Base-by-base conservation (phyloP, 2,888 invertebrate species). In the Neelides folsomi region DNA sequence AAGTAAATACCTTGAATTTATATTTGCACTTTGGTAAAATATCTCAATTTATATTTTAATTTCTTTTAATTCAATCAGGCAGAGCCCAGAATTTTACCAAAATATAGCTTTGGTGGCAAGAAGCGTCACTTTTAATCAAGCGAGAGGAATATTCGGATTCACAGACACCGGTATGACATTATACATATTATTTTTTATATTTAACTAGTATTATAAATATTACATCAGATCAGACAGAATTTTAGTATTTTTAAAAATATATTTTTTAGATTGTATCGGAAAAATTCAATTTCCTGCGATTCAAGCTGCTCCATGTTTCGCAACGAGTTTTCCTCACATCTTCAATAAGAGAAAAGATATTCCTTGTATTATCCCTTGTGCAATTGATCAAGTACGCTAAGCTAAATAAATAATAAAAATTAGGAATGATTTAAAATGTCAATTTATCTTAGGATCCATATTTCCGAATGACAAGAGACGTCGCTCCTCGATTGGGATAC, bases 381-480 rank as follows among this genome's bases (percentile, higher is more conserved):
- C 94, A 8, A 98, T 98, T 62, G 98, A 99, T 75, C 98, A 98
- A 72, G 78, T 77, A 66, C 37, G 38, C 34, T 42, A 39, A 40
- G 7, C 48, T 16, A 19, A 12, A 6, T 18, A 16, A 7, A 18
- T 5, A 42, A 18, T 15, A 27, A 27, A 27, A 27, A 27, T 27
- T 27, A 5, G 7, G 27, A 5, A 3, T 27, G 7, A 27, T 27
- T 34, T 46, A n/a, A 27, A 4, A 27, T 27, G 8, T 46, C 7
- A 10, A 43, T 41, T 52, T n/a, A 42, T 19, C 51, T 35, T 67
- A 79, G 77, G 98, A 99, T 74, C 98, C 98, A 0, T 99, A 97
- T 72, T 99, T 99, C 73, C 79, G 98, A 35, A 94, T 99, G 95
- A 86, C 93, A 0, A 78, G 98, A 49, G 98, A 99, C 73, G 94